Evolutionary conservation across 2,797 vertebrate species (phyloP).

Genomic region (Acanthiza pusilla): DNA sequence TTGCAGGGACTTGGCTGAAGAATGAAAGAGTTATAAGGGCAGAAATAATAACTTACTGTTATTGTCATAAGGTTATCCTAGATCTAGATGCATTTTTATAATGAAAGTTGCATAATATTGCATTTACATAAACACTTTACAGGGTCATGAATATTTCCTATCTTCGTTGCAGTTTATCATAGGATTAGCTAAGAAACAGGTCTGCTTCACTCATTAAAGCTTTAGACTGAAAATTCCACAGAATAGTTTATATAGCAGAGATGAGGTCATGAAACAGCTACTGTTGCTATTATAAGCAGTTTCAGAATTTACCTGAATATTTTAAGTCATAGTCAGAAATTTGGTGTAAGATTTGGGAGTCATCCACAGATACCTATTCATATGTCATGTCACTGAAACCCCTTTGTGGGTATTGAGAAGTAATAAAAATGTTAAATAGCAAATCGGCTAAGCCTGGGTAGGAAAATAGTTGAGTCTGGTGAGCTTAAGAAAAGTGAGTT

Average conservation of each 20-base stretch:
- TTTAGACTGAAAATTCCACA: background rate
- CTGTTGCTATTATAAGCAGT: background rate
- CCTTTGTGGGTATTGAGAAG: background rate
- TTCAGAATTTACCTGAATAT: background rate
- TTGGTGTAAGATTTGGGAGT: background rate
- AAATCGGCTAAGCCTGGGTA: background rate
- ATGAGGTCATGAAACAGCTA: background rate
- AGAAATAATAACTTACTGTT: background rate
- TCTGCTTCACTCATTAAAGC: background rate
- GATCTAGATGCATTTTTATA: background rate
- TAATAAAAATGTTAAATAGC: background rate
- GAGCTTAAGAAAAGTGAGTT: background rate
- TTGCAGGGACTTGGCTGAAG: background rate
- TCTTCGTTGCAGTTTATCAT: background rate
- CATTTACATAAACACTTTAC: background rate
- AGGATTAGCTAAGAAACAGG: background rate
- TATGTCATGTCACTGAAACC: background rate
- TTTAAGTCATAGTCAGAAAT: background rate
- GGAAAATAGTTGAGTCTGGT: background rate
- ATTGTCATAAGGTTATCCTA: background rate
- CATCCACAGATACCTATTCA: background rate
- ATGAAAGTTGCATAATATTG: background rate
- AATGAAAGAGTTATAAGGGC: background rate
- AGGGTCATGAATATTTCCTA: background rate
- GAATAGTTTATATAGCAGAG: background rate